Base-by-base conservation (phyloP, 2,113 vertebrate species). In the Cinclus mexicanus region DNA sequence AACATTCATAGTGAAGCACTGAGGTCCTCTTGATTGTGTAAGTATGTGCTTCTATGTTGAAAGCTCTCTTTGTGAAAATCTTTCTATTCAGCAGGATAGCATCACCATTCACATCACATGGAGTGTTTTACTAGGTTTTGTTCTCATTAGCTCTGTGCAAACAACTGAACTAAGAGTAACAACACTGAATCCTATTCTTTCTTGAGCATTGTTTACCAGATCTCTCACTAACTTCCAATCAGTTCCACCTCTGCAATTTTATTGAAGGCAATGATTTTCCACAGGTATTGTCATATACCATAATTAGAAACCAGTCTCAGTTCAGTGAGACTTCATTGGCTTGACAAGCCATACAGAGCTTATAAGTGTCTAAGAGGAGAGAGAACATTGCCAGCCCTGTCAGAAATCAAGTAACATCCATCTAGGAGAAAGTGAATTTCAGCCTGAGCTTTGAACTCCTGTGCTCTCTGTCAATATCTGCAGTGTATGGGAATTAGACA, bases 281-380 rank as follows among this genome's bases (percentile, higher is more conserved):
- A 93, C 89, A 95, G 90, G 92, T 96, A 92, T 79, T 90, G 90
- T 84, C 88, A 91, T 71, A 87, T 24, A 68, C 77, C 68, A 39
- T 92, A 95, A 94, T 96, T 97, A 95, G 90, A 96, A 95, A 90
- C 86, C 61, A 79, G 90, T 91, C 91, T 96, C 90, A 92, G 74
- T 89, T 97, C 92, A 95, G 57, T 89, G 65, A 87, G 92, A 53
- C 83, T 97, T 96, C 94, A 96, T 96, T 92, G 88, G 92, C 90
- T 87, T 93, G 44, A 93, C 72, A 96, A 96, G 53, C 33, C 69
- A 93, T 91, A 95, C 57, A 82, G 55, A 61, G 68, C 53, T 81
- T 79, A 0, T 39, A 87, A 92, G 80, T n/a, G 42, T 72, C 41
- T 94, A 89, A 87, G 68, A 87, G 87, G 53, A 89, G 60, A 88